Evolutionary conservation across 2,888 invertebrate species (phyloP).

Genomic region (Eilema sororculum): DNA sequence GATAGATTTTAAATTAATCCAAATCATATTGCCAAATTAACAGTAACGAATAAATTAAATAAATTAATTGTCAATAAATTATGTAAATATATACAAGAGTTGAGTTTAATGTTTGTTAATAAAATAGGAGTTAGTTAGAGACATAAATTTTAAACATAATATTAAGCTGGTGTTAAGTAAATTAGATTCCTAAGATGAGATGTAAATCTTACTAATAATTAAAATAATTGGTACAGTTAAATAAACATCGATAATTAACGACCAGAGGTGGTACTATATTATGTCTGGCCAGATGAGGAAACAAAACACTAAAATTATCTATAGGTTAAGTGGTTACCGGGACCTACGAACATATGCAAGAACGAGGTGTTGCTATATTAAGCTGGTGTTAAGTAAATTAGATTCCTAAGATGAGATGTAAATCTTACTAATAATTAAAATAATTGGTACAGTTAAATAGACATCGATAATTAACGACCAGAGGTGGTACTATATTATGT

Average conservation of each 20-base stretch:
- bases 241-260: neutral
- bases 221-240: neutral
- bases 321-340: neutral
- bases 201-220: constrained; percentile 2
- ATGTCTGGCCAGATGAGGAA: neutral
- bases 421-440: neutral
- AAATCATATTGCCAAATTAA: constrained; percentile 1
- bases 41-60: constrained; percentile 3
- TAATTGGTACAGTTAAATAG: neutral
- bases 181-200: constrained; percentile 22
- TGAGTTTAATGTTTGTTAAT: constrained; percentile 1
- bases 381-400: constrained; percentile 28
- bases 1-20: neutral
- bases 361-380: no score
- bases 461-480: neutral
- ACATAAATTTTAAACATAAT: constrained; percentile 8
- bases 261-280: neutral
- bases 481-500: neutral
- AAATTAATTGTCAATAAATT: constrained; percentile 7
- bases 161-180: constrained; percentile 22
- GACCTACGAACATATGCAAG: neutral
- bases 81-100: neutral
- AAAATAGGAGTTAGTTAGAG: constrained; percentile 7
- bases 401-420: constrained; percentile 12
- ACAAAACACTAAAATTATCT: neutral